Conservation (phyloP, 2,797 vertebrate species). For the Octomys mimax region DNA sequence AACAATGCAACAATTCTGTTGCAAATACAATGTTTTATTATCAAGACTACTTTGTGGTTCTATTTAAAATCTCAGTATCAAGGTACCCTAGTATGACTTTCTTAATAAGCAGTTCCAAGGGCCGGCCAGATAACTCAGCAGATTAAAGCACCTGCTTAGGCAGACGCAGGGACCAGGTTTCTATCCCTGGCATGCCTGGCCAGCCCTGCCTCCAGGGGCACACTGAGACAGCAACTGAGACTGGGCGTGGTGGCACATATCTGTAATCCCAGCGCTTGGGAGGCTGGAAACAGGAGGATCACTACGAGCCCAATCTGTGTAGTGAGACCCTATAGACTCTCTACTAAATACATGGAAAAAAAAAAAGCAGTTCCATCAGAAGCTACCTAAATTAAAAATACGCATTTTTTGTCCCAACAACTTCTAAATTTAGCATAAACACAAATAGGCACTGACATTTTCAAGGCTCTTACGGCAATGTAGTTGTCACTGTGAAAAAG, state of each 20-base stretch:
- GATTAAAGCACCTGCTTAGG: no score
- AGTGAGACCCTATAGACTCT: no score
- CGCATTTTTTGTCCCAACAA: background rate
- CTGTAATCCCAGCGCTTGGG: no score
- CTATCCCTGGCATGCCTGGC: no score
- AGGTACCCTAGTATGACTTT: background rate
- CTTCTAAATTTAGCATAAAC: background rate
- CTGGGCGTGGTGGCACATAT: no score
- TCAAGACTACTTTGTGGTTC: background rate
- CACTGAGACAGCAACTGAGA: no score
- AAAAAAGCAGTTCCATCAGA: background rate
- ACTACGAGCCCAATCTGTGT: no score
- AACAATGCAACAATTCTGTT: background rate
- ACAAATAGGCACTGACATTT: conserved; percentile 23
- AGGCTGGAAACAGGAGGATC: no score
- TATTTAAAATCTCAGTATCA: conserved; percentile 8
- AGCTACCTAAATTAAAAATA: conserved; percentile 19
- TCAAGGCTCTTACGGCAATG: conserved; percentile 5
- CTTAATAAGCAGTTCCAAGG: background rate
- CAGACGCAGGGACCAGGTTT: no score
- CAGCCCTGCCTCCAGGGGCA: no score
- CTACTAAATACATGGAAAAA: no score
- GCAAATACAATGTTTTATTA: background rate
- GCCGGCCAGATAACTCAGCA: no score
- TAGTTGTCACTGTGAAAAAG: conserved; percentile 46